phyloP scores from a whole-genome alignment of 2,888 invertebrate species.

The Epinotia nisella region DNA sequence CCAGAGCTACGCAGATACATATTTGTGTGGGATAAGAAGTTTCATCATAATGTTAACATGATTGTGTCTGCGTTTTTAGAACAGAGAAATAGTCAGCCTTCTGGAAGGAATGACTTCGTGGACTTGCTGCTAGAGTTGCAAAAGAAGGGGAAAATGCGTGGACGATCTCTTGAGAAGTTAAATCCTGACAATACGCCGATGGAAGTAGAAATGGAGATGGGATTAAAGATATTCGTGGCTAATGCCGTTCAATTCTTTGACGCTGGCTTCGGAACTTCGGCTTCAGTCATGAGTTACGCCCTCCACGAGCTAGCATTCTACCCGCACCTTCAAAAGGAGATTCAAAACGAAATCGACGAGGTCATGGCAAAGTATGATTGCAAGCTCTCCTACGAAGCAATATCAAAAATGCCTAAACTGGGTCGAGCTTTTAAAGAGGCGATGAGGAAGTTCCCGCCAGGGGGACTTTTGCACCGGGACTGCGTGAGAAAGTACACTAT shows the following conservation, averaged over 20 bases:
- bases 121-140: slow-evolving; percentile 58
- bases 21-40: slow-evolving; percentile 46
- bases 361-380: slow-evolving; percentile 53
- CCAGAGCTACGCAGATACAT: slow-evolving; percentile 51
- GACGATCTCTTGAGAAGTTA: slow-evolving; percentile 51
- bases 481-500: slow-evolving; percentile 39
- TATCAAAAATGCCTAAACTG: slow-evolving; percentile 58
- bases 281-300: slow-evolving; percentile 52
- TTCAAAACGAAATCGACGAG: slow-evolving; percentile 60
- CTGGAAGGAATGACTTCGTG: slow-evolving; percentile 59
- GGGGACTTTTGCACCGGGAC: slow-evolving; percentile 18
- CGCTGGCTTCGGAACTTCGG: slow-evolving; percentile 70
- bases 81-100: slow-evolving; percentile 53
- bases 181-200: slow-evolving; percentile 52
- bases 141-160: slow-evolving; percentile 54
- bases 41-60: slow-evolving; percentile 50
- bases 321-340: slow-evolving; percentile 59
- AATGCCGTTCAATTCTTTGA: slow-evolving; percentile 59
- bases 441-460: slow-evolving; percentile 28
- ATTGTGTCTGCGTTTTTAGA: slow-evolving; percentile 52
- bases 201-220: slow-evolving; percentile 55
- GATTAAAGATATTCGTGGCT: slow-evolving; percentile 56
- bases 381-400: slow-evolving; percentile 56
- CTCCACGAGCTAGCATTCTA: slow-evolving; percentile 62
- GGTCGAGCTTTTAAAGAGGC: slow-evolving; percentile 53